Conservation (phyloP, 37 sponge, comb jelly and placozoan genomes). For the Axinella damicornis region DNA sequence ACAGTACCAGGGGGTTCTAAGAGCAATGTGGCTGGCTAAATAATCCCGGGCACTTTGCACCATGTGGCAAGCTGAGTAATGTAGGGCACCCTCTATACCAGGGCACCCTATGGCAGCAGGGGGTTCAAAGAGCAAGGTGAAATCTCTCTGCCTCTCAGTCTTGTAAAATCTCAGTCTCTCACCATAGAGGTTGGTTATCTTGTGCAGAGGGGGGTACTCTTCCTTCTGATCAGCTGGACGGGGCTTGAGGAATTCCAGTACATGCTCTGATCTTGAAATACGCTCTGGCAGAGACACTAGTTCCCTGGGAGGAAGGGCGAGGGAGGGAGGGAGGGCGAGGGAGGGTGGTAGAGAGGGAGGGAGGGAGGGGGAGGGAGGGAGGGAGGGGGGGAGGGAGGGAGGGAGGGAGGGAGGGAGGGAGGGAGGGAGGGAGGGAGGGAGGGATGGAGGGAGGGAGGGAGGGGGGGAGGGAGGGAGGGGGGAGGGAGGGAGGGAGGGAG, state of each 20-base stretch:
- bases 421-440: not conserved
- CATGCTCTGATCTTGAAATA: conserved; percentile 52
- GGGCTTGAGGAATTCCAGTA: conserved; percentile 79
- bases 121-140: no score
- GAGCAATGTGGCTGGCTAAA: no score
- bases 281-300: conserved; percentile 60
- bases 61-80: no score
- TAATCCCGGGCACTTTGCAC: no score
- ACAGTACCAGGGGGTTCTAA: no score
- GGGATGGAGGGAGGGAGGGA: no score
- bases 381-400: conserved; percentile 36
- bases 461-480: no score
- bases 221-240: conserved; percentile 50
- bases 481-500: not conserved
- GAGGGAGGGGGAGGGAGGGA: conserved; percentile 19
- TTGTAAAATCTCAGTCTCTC: no score
- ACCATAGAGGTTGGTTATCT: conserved; percentile 79
- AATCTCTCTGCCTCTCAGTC: no score
- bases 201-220: conserved; percentile 61
- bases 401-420: conserved; percentile 33
- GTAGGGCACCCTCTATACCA: no score
- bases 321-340: not conserved
- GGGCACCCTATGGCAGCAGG: no score
- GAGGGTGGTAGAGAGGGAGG: not conserved
- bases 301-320: conserved; percentile 33